These are phyloP conservation scores for Leucophenga varia DNA, from an alignment of 1,140 invertebrate species.

Conservation along the genomic window DNA sequence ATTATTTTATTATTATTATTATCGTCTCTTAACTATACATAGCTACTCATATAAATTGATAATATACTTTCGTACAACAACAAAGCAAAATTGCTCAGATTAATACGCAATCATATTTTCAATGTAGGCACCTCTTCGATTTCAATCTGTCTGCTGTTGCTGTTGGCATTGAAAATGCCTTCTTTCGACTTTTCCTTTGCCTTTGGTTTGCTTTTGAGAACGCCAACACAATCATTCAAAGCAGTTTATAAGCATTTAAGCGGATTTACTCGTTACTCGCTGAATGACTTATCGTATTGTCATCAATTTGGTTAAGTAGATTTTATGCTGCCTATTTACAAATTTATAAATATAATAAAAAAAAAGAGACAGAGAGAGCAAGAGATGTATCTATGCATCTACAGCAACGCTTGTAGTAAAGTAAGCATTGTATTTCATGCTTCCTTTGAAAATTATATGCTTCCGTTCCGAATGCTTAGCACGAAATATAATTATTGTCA, in stretches of 20 bases:
- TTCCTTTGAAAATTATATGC: conserved; percentile 45
- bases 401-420: conserved; percentile 4
- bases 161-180: no score
- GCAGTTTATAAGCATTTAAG: conserved; percentile 46
- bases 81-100: neutral
- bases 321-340: conserved; percentile 12
- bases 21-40: no score
- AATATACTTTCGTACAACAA: no score
- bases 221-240: conserved; percentile 3
- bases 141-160: no score
- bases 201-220: no score
- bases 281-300: conserved; percentile 45
- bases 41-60: no score
- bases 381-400: no score
- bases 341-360: no score
- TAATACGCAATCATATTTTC: neutral
- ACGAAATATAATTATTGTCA: conserved; percentile 42
- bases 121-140: neutral
- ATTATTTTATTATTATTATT: no score
- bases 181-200: no score
- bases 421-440: conserved; percentile 5
- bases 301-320: conserved; percentile 49
- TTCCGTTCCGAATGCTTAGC: conserved; percentile 24
- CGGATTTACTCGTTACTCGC: conserved; percentile 32
- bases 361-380: no score